A percentile compares a stretch with the other conserved stretches of the same genome.
Conservation (phyloP, 2,888 invertebrate genomes). For the Ochropleura plecta region DNA sequence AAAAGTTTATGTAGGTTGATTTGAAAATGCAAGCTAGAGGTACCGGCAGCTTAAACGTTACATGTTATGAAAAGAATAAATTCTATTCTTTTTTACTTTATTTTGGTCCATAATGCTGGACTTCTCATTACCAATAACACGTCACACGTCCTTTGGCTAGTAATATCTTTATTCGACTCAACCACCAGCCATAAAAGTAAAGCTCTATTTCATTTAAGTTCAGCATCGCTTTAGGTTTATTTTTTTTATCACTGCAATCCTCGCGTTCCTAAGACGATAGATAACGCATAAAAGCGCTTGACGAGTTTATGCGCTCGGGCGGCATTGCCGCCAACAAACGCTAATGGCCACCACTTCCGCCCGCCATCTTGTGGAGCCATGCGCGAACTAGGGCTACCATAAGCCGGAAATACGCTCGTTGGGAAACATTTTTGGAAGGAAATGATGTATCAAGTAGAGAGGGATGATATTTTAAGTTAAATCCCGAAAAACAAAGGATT, state of each 20-base stretch:
- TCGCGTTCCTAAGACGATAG: neutral
- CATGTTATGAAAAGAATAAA: neutral
- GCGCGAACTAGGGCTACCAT: slow-evolving; percentile 53
- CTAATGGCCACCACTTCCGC: slow-evolving; percentile 78
- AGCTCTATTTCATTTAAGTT: neutral
- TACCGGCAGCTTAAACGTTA: neutral
- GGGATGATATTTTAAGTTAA: slow-evolving; percentile 30
- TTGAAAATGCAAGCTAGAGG: neutral
- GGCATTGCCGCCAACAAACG: slow-evolving; percentile 71
- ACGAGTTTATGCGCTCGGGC: slow-evolving; percentile 54
- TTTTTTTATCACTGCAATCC: neutral
- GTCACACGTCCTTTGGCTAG: neutral
- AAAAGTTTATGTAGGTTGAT: neutral
- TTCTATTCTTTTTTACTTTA: neutral
- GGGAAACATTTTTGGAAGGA: slow-evolving; percentile 62
- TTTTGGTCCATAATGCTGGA: no score
- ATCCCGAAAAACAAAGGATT: slow-evolving; percentile 6
- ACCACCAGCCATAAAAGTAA: neutral
- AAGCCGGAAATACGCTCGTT: slow-evolving; percentile 55
- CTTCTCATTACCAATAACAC: no score
- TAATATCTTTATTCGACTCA: neutral
- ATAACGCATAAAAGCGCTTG: slow-evolving; percentile 53
- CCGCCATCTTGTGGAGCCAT: slow-evolving; percentile 73
- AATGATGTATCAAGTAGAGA: slow-evolving; percentile 54
- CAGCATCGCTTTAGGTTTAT: neutral